Conservation (phyloP, 2,888 invertebrate genomes). For the Eristalinus sepulchralis region DNA sequence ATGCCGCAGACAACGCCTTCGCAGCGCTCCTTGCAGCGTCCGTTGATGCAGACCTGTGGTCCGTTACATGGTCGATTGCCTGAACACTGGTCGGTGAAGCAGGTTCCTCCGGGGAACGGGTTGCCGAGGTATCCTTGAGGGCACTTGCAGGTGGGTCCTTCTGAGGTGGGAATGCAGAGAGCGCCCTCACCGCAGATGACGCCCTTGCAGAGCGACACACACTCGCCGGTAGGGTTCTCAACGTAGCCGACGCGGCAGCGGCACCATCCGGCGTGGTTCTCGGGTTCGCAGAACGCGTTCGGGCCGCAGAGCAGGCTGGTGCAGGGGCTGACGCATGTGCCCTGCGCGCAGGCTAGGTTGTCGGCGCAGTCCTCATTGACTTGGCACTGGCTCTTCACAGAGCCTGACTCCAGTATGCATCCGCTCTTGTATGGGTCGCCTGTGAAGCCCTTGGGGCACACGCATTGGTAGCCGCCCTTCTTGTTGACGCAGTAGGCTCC, state of each 20-base stretch:
- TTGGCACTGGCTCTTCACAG: conserved; percentile 86
- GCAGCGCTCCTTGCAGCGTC: conserved; percentile 93
- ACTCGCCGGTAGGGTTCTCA: conserved; percentile 90
- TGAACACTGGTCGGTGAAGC: conserved; percentile 91
- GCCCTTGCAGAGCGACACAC: conserved; percentile 85
- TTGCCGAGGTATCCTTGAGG: conserved; percentile 93
- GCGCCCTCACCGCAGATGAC: conserved; percentile 91
- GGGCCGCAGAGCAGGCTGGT: conserved; percentile 88
- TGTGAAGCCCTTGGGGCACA: conserved; percentile 90
- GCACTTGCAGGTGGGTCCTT: conserved; percentile 94
- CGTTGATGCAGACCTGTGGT: conserved; percentile 91
- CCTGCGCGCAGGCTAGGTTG: conserved; percentile 89
- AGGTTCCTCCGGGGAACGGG: conserved; percentile 94
- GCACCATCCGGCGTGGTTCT: conserved; percentile 94
- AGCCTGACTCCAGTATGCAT: conserved; percentile 84
- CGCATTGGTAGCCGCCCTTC: conserved; percentile 92
- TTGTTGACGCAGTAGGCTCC: conserved; percentile 94
- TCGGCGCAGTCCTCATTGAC: conserved; percentile 90
- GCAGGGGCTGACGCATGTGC: conserved; percentile 91
- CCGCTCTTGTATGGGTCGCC: conserved; percentile 93
- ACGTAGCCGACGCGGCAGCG: conserved; percentile 91
- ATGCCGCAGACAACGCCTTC: conserved; percentile 93
- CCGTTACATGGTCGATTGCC: conserved; percentile 88
- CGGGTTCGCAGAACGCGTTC: conserved; percentile 93
- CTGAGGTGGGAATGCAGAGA: conserved; percentile 91